Conservation (phyloP, 2,888 invertebrate genomes). For the Seladonia tumulorum region DNA sequence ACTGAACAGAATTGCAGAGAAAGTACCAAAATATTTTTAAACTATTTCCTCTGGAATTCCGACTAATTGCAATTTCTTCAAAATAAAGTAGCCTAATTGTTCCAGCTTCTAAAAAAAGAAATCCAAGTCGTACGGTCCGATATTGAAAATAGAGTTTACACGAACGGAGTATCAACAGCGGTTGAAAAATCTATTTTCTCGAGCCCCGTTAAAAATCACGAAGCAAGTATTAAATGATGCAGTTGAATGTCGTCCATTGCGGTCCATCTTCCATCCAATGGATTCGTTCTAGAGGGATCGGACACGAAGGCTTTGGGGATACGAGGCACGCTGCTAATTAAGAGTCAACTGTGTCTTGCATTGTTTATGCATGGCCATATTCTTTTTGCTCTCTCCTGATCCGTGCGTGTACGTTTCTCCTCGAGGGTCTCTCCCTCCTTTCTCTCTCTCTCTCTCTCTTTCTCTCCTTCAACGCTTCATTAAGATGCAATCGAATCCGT, state of each 20-base stretch:
- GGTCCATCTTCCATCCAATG: conserved; percentile 26
- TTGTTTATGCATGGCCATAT: conserved; percentile 57
- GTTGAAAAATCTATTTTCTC: too few species aligned
- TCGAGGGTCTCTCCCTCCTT: neutral
- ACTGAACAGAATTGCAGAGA: too few species aligned
- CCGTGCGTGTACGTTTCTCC: conserved; percentile 18
- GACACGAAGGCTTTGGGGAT: conserved; percentile 24
- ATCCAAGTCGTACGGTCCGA: too few species aligned
- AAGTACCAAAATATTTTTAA: too few species aligned
- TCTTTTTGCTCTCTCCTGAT: conserved; percentile 18
- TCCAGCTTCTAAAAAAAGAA: too few species aligned
- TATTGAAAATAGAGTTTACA: too few species aligned
- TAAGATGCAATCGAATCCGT: conserved; percentile 28
- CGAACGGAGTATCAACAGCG: too few species aligned
- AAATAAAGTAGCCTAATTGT: too few species aligned
- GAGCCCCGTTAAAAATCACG: too few species aligned
- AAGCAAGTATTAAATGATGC: neutral
- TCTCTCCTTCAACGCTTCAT: conserved; percentile 12
- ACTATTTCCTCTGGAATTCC: too few species aligned
- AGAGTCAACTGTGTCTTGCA: conserved; percentile 50
- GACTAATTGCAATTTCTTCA: too few species aligned
- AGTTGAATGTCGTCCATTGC: conserved; percentile 13
- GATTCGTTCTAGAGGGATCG: conserved; percentile 45
- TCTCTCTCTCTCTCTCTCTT: neutral
- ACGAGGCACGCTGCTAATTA: conserved; percentile 53